A percentile compares a stretch with the other conserved stretches of the same genome.
Conservation (phyloP, 2,797 vertebrate species). For the Eulemur rubriventer region DNA sequence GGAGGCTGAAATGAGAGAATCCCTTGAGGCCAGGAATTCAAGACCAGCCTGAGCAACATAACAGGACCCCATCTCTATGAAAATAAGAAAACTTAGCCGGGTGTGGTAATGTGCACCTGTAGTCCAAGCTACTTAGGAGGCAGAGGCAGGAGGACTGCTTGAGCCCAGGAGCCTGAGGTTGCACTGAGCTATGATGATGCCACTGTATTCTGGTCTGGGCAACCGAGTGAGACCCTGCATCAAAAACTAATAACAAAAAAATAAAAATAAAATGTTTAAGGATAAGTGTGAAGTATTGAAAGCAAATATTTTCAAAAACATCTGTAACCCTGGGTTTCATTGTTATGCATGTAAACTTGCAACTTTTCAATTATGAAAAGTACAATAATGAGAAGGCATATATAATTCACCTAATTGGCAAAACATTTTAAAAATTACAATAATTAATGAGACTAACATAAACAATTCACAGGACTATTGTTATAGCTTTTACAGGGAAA, state of each 20-base stretch:
- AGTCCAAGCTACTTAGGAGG: background rate
- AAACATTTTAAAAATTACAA: constrained; percentile 8
- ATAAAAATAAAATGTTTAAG: background rate
- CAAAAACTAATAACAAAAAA: background rate
- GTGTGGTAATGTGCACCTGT: background rate
- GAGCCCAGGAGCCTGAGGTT: background rate
- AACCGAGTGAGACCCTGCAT: background rate
- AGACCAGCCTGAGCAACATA: background rate
- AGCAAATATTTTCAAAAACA: background rate
- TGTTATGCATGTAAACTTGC: background rate
- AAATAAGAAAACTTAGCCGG: background rate
- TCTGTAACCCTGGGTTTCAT: background rate
- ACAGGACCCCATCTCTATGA: background rate
- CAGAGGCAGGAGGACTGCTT: background rate
- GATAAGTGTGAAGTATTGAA: background rate
- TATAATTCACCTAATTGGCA: background rate
- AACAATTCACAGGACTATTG: background rate
- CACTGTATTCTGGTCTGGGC: background rate
- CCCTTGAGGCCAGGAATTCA: background rate
- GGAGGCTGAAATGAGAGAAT: background rate
- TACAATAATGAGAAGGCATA: background rate
- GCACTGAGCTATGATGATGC: too few relatives aligned
- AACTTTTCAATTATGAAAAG: constrained; percentile 4
- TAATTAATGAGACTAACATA: background rate
- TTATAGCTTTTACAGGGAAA: background rate